phyloP scores from a whole-genome alignment of 2,113 vertebrate genomes.

The Hipposideros armiger region DNA sequence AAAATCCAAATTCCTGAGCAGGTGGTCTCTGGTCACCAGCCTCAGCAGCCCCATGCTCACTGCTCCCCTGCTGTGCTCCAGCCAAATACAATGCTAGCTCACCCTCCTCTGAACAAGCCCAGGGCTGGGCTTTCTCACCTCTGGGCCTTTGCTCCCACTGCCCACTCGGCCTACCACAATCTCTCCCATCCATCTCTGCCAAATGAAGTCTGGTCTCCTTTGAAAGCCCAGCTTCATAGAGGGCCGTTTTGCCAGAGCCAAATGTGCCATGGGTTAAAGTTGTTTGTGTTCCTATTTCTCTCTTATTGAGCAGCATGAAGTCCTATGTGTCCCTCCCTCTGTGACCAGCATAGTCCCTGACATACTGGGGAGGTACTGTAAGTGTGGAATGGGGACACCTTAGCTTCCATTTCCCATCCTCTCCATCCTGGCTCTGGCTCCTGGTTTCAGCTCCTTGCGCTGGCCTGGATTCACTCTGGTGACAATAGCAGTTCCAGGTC shows the following conservation, averaged over 20 bases:
- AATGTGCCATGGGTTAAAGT: background rate
- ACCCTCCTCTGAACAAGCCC: background rate
- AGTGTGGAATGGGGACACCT: background rate
- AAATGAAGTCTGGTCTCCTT: background rate
- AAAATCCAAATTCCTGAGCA: conserved; percentile 40
- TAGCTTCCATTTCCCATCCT: background rate
- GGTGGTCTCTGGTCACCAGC: background rate
- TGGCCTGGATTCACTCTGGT: background rate
- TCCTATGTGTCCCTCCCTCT: background rate
- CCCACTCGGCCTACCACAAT: background rate
- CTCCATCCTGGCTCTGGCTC: background rate
- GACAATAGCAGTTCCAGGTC: background rate
- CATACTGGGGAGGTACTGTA: background rate
- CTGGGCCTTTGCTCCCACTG: background rate
- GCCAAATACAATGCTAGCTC: background rate
- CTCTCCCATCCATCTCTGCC: background rate
- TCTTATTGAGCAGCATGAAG: background rate
- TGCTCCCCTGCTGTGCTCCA: background rate
- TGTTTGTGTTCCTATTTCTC: background rate
- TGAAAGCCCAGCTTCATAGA: background rate
- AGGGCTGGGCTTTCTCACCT: background rate
- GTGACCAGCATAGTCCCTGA: background rate
- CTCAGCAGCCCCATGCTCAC: background rate
- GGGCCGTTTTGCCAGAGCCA: background rate
- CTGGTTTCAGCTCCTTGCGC: background rate